These are phyloP conservation scores for Cecidostiba fungosa DNA, from an alignment of 2,888 invertebrate species.

Conservation along the genomic window DNA sequence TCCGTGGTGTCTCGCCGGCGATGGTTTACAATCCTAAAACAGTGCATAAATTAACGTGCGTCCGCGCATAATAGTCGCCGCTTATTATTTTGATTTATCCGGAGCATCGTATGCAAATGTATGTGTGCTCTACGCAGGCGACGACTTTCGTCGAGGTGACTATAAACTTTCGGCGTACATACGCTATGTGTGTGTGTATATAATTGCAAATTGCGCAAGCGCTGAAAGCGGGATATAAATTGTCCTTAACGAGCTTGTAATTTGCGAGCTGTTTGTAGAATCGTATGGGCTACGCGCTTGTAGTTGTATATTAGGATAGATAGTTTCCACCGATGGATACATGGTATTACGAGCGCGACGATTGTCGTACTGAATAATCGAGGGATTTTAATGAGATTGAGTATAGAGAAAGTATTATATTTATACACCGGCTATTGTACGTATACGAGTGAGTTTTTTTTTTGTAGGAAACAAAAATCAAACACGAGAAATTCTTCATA, in stretches of 20 bases:
- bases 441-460: background rate
- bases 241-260: constrained; percentile 56
- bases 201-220: constrained; percentile 53
- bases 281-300: background rate
- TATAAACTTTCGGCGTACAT: constrained; percentile 39
- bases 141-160: constrained; percentile 34
- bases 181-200: background rate
- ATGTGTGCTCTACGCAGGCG: background rate
- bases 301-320: background rate
- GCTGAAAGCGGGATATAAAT: constrained; percentile 44
- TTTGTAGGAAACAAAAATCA: background rate
- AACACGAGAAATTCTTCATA: background rate
- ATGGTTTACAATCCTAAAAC: constrained; percentile 44
- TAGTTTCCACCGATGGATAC: background rate
- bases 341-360: background rate
- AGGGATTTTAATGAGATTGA: background rate
- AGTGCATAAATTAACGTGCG: constrained; percentile 44
- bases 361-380: background rate
- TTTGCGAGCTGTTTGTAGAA: constrained; percentile 34
- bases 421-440: background rate
- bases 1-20: background rate
- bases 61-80: constrained; percentile 13
- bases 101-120: background rate
- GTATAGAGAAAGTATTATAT: background rate
- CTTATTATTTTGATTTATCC: constrained; percentile 49